These are phyloP conservation scores for Pristionchus exspectatus DNA, from an alignment of 2,888 invertebrate genomes.

Conservation along the genomic window DNA sequence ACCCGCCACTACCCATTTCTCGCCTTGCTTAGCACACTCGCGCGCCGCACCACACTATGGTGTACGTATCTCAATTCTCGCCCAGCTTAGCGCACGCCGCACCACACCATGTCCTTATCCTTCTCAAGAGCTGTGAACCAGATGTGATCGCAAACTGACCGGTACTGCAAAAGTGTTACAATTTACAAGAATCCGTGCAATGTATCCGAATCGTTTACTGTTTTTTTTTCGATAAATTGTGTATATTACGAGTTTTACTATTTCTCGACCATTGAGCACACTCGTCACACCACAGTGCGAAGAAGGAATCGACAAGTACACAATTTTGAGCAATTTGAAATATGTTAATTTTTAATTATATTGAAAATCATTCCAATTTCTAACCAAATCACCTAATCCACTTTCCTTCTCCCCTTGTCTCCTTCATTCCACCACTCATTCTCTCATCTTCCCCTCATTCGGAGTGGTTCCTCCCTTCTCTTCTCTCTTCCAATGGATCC, in stretches of 20 bases:
- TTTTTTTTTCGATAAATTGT: not conserved
- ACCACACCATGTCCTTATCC: slow-evolving; percentile 11
- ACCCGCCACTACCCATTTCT: not conserved
- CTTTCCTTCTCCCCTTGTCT: not conserved
- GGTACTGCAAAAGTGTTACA: not conserved
- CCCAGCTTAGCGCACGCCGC: not conserved
- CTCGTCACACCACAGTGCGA: too few species aligned
- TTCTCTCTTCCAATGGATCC: slow-evolving; percentile 8
- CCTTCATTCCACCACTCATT: not conserved
- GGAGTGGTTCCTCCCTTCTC: slow-evolving; percentile 7
- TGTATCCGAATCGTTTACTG: slow-evolving; percentile 15
- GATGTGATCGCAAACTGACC: not conserved
- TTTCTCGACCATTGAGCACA: too few species aligned
- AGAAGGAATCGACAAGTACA: too few species aligned
- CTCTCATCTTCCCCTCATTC: not conserved
- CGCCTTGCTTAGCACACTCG: not conserved
- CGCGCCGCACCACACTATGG: not conserved
- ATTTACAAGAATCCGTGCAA: not conserved
- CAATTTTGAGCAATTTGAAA: too few species aligned
- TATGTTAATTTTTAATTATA: not conserved
- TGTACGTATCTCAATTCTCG: not conserved
- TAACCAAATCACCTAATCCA: not conserved
- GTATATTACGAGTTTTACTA: not conserved
- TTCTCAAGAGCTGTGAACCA: slow-evolving; percentile 42
- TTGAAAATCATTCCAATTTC: not conserved